Evolutionary conservation across 1,140 invertebrate genomes (phyloP).

Genomic region (Homalodisca vitripennis): DNA sequence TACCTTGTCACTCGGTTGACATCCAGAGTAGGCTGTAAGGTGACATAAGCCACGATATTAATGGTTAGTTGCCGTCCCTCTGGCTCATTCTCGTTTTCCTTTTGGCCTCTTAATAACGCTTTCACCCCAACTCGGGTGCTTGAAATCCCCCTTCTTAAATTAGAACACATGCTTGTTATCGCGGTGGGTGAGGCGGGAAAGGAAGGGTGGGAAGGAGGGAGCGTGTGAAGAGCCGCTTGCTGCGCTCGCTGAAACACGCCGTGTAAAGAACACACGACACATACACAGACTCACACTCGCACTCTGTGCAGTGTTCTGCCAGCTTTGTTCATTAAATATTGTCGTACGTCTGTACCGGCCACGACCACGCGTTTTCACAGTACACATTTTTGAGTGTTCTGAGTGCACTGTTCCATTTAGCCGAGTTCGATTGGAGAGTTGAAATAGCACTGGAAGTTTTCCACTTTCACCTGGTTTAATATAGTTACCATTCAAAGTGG

Average conservation of each 20-base stretch:
- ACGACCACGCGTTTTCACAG: no score
- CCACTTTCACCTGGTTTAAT: no score
- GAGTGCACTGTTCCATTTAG: no score
- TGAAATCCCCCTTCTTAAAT: constrained; percentile 23
- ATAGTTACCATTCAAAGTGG: no score
- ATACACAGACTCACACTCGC: neutral
- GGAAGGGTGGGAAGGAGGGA: neutral
- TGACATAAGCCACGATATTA: constrained; percentile 20
- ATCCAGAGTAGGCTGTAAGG: neutral
- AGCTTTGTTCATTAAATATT: no score
- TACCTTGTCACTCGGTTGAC: no score
- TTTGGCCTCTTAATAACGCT: constrained; percentile 26
- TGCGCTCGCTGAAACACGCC: neutral
- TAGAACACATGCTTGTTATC: constrained; percentile 25
- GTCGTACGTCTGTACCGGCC: no score
- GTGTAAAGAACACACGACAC: neutral
- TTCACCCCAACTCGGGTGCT: constrained; percentile 16
- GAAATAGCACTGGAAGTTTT: no score
- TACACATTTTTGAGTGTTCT: no score
- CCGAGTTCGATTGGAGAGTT: no score
- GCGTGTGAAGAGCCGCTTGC: neutral
- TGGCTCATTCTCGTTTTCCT: constrained; percentile 23
- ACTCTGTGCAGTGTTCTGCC: no score
- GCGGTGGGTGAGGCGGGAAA: neutral
- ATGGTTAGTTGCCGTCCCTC: constrained; percentile 1